Conservation (phyloP, 2,113 vertebrate species). For the Odocoileus virginianus region DNA sequence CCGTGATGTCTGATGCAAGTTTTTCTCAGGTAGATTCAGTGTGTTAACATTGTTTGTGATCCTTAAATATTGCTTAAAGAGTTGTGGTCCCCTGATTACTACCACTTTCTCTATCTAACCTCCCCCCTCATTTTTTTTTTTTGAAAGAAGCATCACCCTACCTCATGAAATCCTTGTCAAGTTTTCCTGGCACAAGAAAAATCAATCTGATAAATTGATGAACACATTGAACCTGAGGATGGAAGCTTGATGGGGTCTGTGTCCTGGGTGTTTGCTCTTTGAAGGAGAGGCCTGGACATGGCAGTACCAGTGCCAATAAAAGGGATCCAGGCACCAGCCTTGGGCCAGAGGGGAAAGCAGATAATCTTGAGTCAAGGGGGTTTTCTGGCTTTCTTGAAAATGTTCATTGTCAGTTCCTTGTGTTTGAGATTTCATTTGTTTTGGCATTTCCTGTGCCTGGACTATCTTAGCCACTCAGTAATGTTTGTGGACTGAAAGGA, state of each 20-base stretch:
- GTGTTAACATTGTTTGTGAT: not conserved
- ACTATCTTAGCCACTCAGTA: not conserved
- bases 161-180: not conserved
- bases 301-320: not conserved
- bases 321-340: not conserved
- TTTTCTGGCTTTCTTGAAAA: constrained; percentile 13
- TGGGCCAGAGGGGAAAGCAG: not conserved
- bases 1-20: not conserved
- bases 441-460: not conserved
- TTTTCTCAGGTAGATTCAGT: not conserved
- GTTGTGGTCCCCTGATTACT: not conserved
- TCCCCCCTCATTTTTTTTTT: not conserved
- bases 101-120: not conserved
- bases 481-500: not conserved
- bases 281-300: not conserved
- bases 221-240: not conserved
- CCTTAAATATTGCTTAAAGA: not conserved
- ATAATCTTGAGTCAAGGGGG: not conserved
- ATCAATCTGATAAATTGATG: not conserved
- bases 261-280: not conserved
- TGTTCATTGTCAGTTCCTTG: not conserved
- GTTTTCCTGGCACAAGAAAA: not conserved
- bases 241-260: not conserved
- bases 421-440: not conserved
- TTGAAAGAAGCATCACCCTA: not conserved